Conservation (phyloP, 92 coral and sea anemone genomes). For the Chrysogorgia sp. region DNA sequence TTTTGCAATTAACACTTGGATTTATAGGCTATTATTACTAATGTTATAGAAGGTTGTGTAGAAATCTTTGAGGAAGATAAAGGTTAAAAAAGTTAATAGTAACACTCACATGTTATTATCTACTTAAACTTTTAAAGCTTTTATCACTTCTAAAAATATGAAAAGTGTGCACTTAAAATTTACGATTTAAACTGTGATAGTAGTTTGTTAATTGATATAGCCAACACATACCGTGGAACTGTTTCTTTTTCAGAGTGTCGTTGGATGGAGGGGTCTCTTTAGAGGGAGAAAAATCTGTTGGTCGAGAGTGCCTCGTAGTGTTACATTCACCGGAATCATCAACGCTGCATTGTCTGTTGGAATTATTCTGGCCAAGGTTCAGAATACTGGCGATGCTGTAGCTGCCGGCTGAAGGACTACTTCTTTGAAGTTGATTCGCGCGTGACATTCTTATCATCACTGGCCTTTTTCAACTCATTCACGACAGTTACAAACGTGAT, state of each 20-base stretch:
- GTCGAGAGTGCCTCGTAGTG: neutral
- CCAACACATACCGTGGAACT: conserved; percentile 7
- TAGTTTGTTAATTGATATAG: conserved; percentile 21
- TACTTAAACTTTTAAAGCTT: conserved; percentile 50
- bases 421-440: neutral
- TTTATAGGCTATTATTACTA: conserved; percentile 12
- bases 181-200: conserved; percentile 39
- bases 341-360: conserved; percentile 16
- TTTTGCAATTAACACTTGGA: neutral
- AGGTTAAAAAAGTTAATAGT: conserved; percentile 37
- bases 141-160: conserved; percentile 42
- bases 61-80: conserved; percentile 3
- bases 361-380: conserved; percentile 11
- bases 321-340: neutral
- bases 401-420: conserved; percentile 12
- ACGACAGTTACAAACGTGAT: conserved; percentile 35
- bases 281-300: neutral
- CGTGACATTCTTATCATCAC: conserved; percentile 39
- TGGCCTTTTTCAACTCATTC: conserved; percentile 32
- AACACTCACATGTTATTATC: conserved; percentile 40
- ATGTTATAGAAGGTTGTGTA: conserved; percentile 12
- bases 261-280: conserved; percentile 6
- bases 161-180: conserved; percentile 26
- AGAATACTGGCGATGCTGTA: conserved; percentile 39
- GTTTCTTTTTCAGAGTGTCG: conserved; percentile 21